Evolutionary conservation across 2,113 vertebrate genomes (phyloP).

Genomic region (Pollachius pollachius): DNA sequence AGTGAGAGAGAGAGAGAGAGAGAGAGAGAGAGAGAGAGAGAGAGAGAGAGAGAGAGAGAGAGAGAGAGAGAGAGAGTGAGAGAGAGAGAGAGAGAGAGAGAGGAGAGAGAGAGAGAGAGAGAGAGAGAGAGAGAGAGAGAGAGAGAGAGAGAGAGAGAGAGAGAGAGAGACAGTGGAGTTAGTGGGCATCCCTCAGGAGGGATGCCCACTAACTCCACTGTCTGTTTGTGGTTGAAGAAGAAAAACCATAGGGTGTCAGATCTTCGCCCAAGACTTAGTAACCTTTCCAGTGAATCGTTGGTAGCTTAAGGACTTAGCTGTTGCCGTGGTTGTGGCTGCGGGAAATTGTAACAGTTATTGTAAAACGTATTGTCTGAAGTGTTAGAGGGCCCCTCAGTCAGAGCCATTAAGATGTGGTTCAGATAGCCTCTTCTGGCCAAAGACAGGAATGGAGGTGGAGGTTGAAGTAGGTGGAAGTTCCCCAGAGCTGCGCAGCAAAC

Average conservation of each 20-base stretch:
- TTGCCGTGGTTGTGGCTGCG: conserved; percentile 9
- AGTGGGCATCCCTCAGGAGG: conserved; percentile 40
- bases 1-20: conserved; percentile 45
- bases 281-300: conserved; percentile 37
- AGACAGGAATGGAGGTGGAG: not conserved
- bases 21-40: conserved; percentile 51
- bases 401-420: too few relatives aligned
- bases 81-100: conserved; percentile 48
- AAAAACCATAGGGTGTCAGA: conserved; percentile 58
- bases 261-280: conserved; percentile 38
- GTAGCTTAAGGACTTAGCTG: conserved; percentile 33
- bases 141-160: conserved; percentile 49
- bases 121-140: conserved; percentile 50
- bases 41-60: conserved; percentile 46
- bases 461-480: not conserved
- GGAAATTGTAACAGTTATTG: too few relatives aligned
- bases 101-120: conserved; percentile 46
- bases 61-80: conserved; percentile 53
- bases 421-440: conserved; percentile 26
- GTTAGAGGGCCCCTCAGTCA: conserved; percentile 17
- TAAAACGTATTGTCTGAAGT: not conserved
- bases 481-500: too few relatives aligned
- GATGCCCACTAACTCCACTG: conserved; percentile 43
- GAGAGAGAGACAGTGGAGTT: conserved; percentile 44
- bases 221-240: conserved; percentile 44